Conservation (phyloP, 1,140 invertebrate genomes). For the Diabrotica undecimpunctata region DNA sequence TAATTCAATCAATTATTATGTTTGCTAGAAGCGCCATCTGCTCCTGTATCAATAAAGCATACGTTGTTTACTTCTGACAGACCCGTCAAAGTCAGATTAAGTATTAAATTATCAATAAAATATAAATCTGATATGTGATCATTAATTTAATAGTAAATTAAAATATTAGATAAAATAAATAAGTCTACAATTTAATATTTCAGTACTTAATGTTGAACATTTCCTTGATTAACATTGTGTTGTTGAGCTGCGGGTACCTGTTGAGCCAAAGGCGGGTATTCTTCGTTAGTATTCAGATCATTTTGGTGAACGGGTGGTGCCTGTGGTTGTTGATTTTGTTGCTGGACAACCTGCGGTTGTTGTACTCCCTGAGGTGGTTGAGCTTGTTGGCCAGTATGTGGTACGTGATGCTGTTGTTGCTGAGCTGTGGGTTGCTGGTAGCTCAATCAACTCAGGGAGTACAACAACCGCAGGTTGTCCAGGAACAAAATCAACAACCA, state of each 20-base stretch:
- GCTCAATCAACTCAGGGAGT: neutral
- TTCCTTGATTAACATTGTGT: conserved; percentile 9
- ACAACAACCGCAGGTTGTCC: conserved; percentile 19
- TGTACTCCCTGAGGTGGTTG: conserved; percentile 5
- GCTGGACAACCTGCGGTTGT: conserved; percentile 19
- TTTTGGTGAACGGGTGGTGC: conserved; percentile 3
- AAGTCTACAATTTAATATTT: too few species aligned
- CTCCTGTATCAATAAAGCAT: too few species aligned
- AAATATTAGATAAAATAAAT: too few species aligned
- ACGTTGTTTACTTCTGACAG: too few species aligned
- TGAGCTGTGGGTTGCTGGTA: conserved; percentile 23
- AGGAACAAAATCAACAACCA: conserved; percentile 26
- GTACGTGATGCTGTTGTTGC: conserved; percentile 23
- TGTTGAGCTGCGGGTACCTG: conserved; percentile 5
- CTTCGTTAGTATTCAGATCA: conserved; percentile 41
- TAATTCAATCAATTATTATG: too few species aligned
- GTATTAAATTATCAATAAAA: too few species aligned
- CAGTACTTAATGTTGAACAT: neutral
- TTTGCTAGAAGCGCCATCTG: too few species aligned
- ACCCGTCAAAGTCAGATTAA: too few species aligned
- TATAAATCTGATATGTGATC: too few species aligned
- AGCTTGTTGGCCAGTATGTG: conserved; percentile 15
- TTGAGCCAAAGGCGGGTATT: conserved; percentile 29
- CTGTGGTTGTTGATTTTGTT: conserved; percentile 29
- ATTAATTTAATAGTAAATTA: too few species aligned